These are phyloP conservation scores for Scaeva pyrastri DNA, from an alignment of 2,888 invertebrate genomes.

Conservation along the genomic window DNA sequence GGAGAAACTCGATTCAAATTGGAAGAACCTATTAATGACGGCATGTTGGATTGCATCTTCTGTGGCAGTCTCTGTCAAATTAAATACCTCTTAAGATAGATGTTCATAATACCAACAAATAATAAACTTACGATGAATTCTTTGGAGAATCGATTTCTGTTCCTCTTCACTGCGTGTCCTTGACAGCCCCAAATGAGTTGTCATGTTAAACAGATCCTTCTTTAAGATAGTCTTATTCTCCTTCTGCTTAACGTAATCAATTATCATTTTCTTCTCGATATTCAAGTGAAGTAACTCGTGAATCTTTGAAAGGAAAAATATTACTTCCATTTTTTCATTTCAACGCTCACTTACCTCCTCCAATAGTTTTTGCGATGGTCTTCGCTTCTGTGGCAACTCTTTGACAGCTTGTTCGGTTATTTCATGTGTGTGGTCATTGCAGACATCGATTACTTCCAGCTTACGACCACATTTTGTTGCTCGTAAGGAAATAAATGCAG, in stretches of 20 bases:
- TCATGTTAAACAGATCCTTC: slow-evolving; percentile 66
- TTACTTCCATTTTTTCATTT: neutral
- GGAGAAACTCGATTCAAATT: slow-evolving; percentile 41
- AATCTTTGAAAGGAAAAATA: slow-evolving; percentile 29
- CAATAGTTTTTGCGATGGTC: slow-evolving; percentile 54
- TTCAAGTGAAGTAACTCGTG: slow-evolving; percentile 60
- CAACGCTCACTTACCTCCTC: slow-evolving; percentile 48
- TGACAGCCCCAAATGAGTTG: slow-evolving; percentile 47
- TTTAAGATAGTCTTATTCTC: slow-evolving; percentile 64
- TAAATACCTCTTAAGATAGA: neutral
- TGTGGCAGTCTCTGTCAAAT: slow-evolving; percentile 39
- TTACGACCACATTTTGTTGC: slow-evolving; percentile 84
- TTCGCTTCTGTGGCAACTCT: slow-evolving; percentile 62
- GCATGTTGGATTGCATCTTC: slow-evolving; percentile 50
- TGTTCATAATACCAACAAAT: neutral
- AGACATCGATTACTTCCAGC: slow-evolving; percentile 84
- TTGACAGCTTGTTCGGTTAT: slow-evolving; percentile 83
- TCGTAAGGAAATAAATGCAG: slow-evolving; percentile 83
- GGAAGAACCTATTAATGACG: slow-evolving; percentile 29
- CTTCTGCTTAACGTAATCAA: slow-evolving; percentile 63
- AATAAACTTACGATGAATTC: slow-evolving; percentile 51
- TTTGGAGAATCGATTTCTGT: slow-evolving; percentile 51
- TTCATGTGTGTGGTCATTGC: slow-evolving; percentile 84
- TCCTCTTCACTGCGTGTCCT: slow-evolving; percentile 39
- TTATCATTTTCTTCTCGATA: slow-evolving; percentile 63